These are phyloP conservation scores for Lepidurus apus DNA, from an alignment of 1,140 invertebrate species.

Conservation along the genomic window DNA sequence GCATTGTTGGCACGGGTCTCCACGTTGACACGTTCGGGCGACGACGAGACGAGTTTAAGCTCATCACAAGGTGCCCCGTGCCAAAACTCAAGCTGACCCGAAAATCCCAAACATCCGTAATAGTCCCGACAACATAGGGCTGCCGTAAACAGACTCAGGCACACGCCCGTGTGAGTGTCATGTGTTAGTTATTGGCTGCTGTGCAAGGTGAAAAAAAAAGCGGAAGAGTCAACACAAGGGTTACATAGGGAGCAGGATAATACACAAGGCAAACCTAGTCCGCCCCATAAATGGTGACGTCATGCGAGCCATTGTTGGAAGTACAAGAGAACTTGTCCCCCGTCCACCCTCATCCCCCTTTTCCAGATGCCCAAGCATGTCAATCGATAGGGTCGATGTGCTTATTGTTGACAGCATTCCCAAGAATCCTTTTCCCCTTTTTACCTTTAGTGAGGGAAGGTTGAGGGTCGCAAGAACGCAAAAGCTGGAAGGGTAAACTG, in stretches of 20 bases:
- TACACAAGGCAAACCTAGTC: not conserved
- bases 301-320: not conserved
- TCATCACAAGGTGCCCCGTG: not conserved
- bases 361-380: not conserved
- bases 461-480: not conserved
- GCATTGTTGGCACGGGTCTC: not conserved
- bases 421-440: not conserved
- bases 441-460: not conserved
- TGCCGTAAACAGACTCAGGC: not conserved
- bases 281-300: not conserved
- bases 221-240: not conserved
- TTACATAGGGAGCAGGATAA: not conserved
- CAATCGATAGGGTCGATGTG: not conserved
- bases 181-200: conserved; percentile 17
- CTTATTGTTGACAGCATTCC: not conserved
- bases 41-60: not conserved
- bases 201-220: not conserved
- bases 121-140: not conserved
- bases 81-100: conserved; percentile 1
- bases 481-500: not conserved
- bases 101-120: not conserved
- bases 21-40: not conserved
- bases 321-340: too few species aligned
- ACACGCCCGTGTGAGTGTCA: not conserved
- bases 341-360: too few species aligned